Percentiles rank a stretch among this genome's conserved stretches.
Conservation (phyloP, 2,113 vertebrate species). For the Polyodon spathula region DNA sequence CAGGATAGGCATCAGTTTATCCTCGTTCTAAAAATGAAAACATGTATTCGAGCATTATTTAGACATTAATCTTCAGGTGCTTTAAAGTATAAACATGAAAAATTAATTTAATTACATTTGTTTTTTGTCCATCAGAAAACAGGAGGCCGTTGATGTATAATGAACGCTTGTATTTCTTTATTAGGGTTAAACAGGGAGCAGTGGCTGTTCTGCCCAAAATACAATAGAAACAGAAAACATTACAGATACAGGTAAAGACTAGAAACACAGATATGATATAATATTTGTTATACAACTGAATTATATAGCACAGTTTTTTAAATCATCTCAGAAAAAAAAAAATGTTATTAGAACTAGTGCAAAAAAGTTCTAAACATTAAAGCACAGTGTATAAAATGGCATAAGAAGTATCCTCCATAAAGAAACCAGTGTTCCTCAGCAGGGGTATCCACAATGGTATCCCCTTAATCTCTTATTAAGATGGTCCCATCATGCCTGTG, state of each 20-base stretch:
- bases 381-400: conserved; percentile 71
- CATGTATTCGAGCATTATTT: conserved; percentile 7
- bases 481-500: conserved; percentile 9
- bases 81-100: background rate
- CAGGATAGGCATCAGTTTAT: conserved; percentile 8
- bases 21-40: conserved; percentile 20
- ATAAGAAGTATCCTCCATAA: conserved; percentile 56
- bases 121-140: conserved; percentile 14
- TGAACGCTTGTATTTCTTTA: conserved; percentile 58
- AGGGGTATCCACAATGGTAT: conserved; percentile 20
- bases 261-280: conserved; percentile 68
- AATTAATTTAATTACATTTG: background rate
- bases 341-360: conserved; percentile 68
- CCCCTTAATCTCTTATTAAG: conserved; percentile 9
- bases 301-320: conserved; percentile 60
- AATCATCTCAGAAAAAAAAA: conserved; percentile 60
- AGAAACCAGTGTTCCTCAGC: conserved; percentile 52
- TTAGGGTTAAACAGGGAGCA: conserved; percentile 60
- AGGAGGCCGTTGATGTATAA: conserved; percentile 18
- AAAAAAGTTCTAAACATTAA: conserved; percentile 68
- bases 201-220: conserved; percentile 51
- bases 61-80: background rate
- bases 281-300: conserved; percentile 64
- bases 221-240: conserved; percentile 66
- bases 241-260: conserved; percentile 64